Evolutionary conservation across 2,113 vertebrate genomes (phyloP).

Genomic region (Caloenas nicobarica): DNA sequence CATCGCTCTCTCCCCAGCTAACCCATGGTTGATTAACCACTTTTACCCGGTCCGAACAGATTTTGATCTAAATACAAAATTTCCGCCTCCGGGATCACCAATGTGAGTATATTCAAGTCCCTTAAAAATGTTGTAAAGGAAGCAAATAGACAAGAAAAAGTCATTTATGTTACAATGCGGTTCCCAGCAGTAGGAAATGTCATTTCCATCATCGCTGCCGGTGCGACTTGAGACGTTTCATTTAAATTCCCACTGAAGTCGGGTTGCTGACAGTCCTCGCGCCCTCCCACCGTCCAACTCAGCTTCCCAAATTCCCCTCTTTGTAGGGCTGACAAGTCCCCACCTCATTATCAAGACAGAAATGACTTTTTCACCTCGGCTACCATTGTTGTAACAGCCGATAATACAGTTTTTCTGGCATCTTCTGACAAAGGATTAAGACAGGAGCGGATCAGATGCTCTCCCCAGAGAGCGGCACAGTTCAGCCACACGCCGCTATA

Average conservation of each 20-base stretch:
- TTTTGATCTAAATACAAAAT: neutral
- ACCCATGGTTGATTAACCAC: neutral
- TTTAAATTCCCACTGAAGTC: neutral
- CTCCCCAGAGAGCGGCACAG: neutral
- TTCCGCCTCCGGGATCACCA: neutral
- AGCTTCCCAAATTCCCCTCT: neutral
- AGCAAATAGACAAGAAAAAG: neutral
- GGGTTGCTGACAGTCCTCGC: neutral
- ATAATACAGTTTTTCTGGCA: neutral
- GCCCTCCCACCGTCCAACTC: neutral
- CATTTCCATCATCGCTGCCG: neutral
- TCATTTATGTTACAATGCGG: neutral
- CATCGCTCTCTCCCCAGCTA: neutral
- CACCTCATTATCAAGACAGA: neutral
- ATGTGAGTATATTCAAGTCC: too few species aligned
- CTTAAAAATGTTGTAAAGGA: neutral
- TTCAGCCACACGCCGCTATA: fast-evolving
- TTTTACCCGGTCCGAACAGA: neutral
- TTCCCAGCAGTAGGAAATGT: neutral
- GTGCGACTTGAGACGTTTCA: neutral
- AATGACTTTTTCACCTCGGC: neutral
- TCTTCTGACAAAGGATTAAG: neutral
- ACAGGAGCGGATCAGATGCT: neutral
- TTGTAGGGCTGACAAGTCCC: neutral
- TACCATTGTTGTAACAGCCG: neutral